Conservation (phyloP, 2,888 invertebrate genomes). For the Balanococcus diminutus region DNA sequence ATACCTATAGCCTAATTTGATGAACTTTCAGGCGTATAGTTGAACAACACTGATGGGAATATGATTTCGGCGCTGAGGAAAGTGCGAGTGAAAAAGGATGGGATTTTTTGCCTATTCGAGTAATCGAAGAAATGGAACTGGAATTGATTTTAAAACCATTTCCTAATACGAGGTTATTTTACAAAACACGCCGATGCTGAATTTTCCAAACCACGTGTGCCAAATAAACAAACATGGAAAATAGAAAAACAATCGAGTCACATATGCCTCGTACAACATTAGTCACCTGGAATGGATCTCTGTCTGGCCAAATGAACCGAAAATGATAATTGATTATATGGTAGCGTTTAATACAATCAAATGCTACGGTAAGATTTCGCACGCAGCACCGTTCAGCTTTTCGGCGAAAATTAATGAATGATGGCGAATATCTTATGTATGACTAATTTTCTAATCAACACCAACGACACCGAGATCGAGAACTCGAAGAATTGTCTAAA, state of each 20-base stretch:
- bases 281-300: not conserved
- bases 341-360: not conserved
- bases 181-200: not conserved
- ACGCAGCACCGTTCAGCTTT: not conserved
- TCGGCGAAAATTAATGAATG: not conserved
- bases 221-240: not conserved
- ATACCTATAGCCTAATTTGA: too few relatives aligned
- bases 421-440: not conserved
- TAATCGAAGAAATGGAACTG: too few relatives aligned
- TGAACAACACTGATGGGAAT: not conserved
- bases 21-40: not conserved
- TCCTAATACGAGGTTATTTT: too few relatives aligned
- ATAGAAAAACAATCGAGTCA: constrained; percentile 3
- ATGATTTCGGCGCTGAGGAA: not conserved
- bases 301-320: not conserved
- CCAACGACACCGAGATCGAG: not conserved
- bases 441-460: not conserved
- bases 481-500: not conserved
- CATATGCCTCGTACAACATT: not conserved
- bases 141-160: too few relatives aligned
- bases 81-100: not conserved
- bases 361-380: not conserved
- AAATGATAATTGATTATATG: not conserved
- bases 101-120: too few relatives aligned
- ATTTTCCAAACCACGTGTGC: not conserved